Evolutionary conservation across 2,797 vertebrate genomes (phyloP), one percentile per base, ranked within the genome.

Genomic region (Gambelia wislizenii): DNA sequence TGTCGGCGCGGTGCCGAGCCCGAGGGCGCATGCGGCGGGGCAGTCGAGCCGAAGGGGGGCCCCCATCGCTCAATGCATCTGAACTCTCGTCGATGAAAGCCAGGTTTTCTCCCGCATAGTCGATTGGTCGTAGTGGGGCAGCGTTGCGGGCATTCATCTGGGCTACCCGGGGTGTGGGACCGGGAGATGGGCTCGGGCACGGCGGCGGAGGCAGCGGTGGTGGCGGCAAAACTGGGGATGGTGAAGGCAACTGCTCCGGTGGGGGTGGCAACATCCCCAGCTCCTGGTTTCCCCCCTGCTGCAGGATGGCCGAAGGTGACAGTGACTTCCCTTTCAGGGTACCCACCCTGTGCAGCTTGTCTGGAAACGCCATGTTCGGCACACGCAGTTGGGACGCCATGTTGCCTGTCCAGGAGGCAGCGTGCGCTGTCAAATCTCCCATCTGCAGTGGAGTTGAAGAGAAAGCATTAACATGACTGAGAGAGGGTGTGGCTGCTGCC

Each of bases 21-120:
- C 78, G 85, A 1, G 92, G 93, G 30, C 94, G 93, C 64, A 93
- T 88, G 5, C 87, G 93, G 22, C 91, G 89, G 0, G 93, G 86
- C 1, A 79, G 80, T 1, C 89, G 91, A 2, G 94, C 86, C 25
- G 88, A 89, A 0, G 90, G 89, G 4, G 89, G 92, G 67, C 94
- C 92, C 72, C 91, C 96, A 84, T 98, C 98, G 8, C 98, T 99
- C 91, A 98, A 96, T 0, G 98, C 96, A 92, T 98, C 98, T 0
- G 98, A 99, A 13, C 98, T 98, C 96, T 98, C 98, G 2, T 99
- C 98, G 1, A 99, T 99, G 94, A 98, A 99, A 0, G 98, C 98
- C 92, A 99, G 92, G 92, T 98, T 98, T 96, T 98, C 98, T 20
- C 98, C 98, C 4, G 98, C 97, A 93, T 98, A 98, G 88, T 98